These are phyloP conservation scores for Apotomis capreana DNA, from an alignment of 2,888 invertebrate species.

Conservation along the genomic window DNA sequence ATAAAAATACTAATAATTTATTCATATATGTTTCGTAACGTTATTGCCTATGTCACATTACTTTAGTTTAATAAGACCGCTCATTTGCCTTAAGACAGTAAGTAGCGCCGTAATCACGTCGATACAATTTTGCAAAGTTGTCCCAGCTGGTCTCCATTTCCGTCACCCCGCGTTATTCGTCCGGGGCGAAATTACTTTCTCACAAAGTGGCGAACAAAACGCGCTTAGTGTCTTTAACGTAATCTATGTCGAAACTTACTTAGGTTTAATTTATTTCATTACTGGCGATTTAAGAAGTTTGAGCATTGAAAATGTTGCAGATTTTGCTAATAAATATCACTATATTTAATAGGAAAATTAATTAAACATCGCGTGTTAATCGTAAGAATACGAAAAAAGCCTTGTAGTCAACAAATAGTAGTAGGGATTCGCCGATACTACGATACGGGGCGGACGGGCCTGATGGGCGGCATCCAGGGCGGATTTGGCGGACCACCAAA, in stretches of 20 bases:
- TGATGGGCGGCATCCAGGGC: too few species aligned
- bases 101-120: conserved; percentile 26
- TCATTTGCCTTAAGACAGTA: conserved; percentile 23
- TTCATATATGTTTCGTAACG: too few species aligned
- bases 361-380: too few species aligned
- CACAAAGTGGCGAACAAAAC: conserved; percentile 39
- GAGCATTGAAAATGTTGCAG: neutral
- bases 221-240: conserved; percentile 28
- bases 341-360: too few species aligned
- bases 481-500: too few species aligned
- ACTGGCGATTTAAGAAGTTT: neutral
- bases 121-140: conserved; percentile 39
- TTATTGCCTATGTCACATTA: neutral
- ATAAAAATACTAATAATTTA: too few species aligned
- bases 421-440: too few species aligned
- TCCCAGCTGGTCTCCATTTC: conserved; percentile 39
- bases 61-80: neutral
- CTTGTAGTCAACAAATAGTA: too few species aligned
- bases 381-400: too few species aligned
- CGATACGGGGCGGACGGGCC: too few species aligned
- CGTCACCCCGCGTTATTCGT: conserved; percentile 39
- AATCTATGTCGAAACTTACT: conserved; percentile 35
- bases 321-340: too few species aligned
- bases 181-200: conserved; percentile 39
- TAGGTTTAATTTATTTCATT: conserved; percentile 26